Evolutionary conservation across 2,888 invertebrate genomes (phyloP).

Genomic region (Chymomyza procnemis): DNA sequence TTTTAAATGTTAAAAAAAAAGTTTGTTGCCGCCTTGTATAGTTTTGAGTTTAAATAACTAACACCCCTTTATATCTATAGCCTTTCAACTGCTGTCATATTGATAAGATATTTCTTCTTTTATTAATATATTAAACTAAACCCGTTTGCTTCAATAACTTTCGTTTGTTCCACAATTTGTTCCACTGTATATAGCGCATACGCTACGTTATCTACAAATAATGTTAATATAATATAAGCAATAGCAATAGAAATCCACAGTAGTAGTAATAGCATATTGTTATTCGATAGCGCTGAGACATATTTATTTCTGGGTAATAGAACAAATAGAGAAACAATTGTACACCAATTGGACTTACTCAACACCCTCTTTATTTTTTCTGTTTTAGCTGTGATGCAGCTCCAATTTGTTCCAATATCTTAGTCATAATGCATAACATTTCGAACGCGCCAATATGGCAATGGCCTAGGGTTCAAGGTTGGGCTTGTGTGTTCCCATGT

Average conservation of each 20-base stretch:
- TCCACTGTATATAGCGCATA: conserved; percentile 38
- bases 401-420: background rate
- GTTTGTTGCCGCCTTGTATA: no score
- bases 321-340: background rate
- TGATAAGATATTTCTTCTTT: no score
- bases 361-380: background rate
- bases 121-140: no score
- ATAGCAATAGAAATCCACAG: no score
- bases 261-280: background rate
- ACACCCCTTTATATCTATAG: no score
- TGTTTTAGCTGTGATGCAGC: background rate
- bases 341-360: background rate
- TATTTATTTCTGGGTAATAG: background rate
- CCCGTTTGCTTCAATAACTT: no score
- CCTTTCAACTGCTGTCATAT: no score
- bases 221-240: background rate
- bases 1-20: no score
- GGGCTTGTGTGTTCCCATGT: background rate
- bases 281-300: background rate
- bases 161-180: no score
- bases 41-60: no score
- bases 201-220: conserved; percentile 31
- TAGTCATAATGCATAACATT: background rate
- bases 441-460: background rate
- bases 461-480: conserved; percentile 13